Conservation (phyloP, 2,888 invertebrate genomes). For the Stenchaetothrips biformis region DNA sequence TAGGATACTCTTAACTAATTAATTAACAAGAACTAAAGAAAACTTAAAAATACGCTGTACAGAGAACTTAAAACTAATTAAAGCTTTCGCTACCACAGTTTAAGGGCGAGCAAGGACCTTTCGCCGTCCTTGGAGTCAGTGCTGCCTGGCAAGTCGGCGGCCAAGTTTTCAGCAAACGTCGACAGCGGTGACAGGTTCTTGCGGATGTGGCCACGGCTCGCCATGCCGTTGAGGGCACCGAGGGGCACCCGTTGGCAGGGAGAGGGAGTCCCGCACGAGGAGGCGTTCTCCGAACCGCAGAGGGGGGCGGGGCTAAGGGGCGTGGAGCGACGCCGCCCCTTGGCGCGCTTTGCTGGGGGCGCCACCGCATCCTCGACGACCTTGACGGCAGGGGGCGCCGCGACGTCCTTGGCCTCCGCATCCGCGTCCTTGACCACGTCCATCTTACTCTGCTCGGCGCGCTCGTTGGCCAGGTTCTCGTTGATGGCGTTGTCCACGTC, state of each 20-base stretch:
- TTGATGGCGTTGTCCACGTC: constrained; percentile 13
- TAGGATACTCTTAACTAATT: background rate
- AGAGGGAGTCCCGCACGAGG: background rate
- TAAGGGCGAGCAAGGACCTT: background rate
- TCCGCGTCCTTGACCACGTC: background rate
- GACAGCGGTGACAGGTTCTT: background rate
- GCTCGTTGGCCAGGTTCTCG: constrained; percentile 24
- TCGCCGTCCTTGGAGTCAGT: background rate
- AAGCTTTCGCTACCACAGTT: constrained; percentile 16
- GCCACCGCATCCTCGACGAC: background rate
- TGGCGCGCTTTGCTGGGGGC: background rate
- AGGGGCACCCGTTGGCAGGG: background rate
- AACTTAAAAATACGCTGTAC: background rate
- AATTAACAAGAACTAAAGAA: background rate
- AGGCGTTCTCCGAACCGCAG: background rate
- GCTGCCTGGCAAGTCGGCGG: background rate
- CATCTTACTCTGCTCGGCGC: constrained; percentile 14
- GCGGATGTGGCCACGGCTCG: background rate
- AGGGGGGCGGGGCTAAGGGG: background rate
- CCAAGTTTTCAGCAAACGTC: background rate
- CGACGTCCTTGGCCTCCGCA: background rate
- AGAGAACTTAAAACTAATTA: constrained; percentile 8
- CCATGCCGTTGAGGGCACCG: background rate
- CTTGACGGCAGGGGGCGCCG: background rate
- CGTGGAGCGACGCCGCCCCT: background rate